Base-by-base conservation (phyloP, 2,888 invertebrate genomes). In the Adelphocoris suturalis region DNA sequence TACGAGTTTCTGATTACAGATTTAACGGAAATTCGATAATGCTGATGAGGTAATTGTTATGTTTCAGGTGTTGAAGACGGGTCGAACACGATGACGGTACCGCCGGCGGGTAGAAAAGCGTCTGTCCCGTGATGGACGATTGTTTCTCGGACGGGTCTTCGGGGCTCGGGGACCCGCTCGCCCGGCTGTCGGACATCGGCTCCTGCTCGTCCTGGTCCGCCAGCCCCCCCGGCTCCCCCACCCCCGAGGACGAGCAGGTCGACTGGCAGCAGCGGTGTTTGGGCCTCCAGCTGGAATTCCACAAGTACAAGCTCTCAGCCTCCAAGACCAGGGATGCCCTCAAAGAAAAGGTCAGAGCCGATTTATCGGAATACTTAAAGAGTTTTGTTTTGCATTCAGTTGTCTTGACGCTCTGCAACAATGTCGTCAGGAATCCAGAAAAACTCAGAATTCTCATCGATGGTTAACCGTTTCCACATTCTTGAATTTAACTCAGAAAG, bases 211-310 rank as follows among this genome's bases (percentile, higher is more conserved):
- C 92, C 93, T 91, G 93, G 93, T 94, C 94, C 87, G 94, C 94
- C 23, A 90, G 90, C 46, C 68, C 91, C 37, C 78, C 87, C 9
- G 81, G 81, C 84, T 84, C 85, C 46, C 90, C 90, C 37, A 93
- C 92, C 91, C 93, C 90, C 93, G 94, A 93, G 94, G 93, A 93
- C 94, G 57, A 57, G 28, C 78, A 47, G 52, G 93, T 97, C 92
- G 97, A 97, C 94, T 98, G 98, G 98, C 97, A 97, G 94, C 97
- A 97, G 94, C 95, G 97, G 90, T 98, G 98, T 93, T 93, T 97
- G 92, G 97, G 97, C 93, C 94, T 98, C 92, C 98, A 98, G 93
- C 94, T 97, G 92, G 97, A 98, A 93, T 94, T 98, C 92, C 97
- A 97, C 93, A 95, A 97, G 91, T 97, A 97, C 93, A 95, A 97